Evolutionary conservation across 2,797 vertebrate genomes (phyloP).

Genomic region (Sebastiscus tertius): DNA sequence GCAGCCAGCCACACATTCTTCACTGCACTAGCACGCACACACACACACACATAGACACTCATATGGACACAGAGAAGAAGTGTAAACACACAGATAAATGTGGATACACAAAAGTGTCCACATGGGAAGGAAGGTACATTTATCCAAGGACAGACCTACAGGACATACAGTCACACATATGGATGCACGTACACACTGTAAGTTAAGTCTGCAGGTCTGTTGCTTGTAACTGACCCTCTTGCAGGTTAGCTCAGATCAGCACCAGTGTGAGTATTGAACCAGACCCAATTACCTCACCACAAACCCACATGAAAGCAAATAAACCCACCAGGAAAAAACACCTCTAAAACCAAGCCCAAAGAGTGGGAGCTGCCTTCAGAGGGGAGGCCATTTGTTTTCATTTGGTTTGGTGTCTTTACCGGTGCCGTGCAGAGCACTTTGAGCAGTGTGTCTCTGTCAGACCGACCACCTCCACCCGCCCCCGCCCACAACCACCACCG

Average conservation of each 20-base stretch:
- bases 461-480: background rate
- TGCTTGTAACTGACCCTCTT: background rate
- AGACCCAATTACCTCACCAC: constrained; percentile 33
- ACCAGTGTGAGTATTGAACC: constrained; percentile 15
- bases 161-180: background rate
- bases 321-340: background rate
- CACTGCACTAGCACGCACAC: constrained; percentile 5
- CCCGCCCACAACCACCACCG: constrained; percentile 24
- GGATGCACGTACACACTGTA: background rate
- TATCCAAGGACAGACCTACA: background rate
- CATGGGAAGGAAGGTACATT: background rate
- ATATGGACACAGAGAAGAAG: background rate
- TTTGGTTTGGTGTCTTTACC: constrained; percentile 62
- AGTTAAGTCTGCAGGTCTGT: background rate
- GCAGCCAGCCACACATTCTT: constrained; percentile 40
- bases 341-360: constrained; percentile 8
- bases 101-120: background rate
- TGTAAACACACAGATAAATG: constrained; percentile 25
- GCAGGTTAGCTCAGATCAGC: constrained; percentile 28
- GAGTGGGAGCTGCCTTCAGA: constrained; percentile 29
- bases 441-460: constrained; percentile 64
- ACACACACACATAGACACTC: constrained; percentile 3
- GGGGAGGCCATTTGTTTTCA: constrained; percentile 68
- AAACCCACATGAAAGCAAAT: constrained; percentile 43
- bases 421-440: constrained; percentile 38